Evolutionary conservation across 2,888 invertebrate species (phyloP).

Genomic region (Petrolisthes manimaculis): DNA sequence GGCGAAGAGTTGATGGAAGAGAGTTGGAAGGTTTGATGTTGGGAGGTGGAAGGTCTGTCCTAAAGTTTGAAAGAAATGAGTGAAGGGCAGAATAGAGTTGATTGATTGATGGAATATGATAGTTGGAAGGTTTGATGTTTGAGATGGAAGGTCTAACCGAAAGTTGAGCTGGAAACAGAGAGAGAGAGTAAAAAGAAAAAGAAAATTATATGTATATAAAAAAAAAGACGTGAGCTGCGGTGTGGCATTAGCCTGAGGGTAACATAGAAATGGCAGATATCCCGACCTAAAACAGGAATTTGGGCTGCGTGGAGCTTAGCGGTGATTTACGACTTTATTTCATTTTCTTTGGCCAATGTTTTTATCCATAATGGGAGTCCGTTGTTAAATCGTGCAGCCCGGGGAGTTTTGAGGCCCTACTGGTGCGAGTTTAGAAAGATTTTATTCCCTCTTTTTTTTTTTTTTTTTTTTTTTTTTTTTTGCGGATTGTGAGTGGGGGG

Average conservation of each 20-base stretch:
- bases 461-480: not conserved
- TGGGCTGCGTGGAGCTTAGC: not conserved
- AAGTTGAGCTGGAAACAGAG: not conserved
- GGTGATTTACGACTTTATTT: constrained; percentile 13
- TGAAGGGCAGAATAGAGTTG: no score
- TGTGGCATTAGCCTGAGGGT: not conserved
- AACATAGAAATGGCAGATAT: not conserved
- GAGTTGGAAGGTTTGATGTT: not conserved
- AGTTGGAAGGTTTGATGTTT: no score
- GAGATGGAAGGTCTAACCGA: no score
- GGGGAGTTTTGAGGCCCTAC: not conserved
- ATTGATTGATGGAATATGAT: no score
- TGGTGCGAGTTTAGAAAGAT: not conserved
- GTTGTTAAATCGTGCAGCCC: not conserved
- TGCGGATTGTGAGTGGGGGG: not conserved
- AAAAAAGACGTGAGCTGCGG: not conserved
- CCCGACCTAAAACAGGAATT: constrained; percentile 12
- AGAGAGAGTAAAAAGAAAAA: not conserved
- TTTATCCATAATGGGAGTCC: not conserved
- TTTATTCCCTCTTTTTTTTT: not conserved
- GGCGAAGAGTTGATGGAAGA: not conserved
- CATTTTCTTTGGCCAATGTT: constrained; percentile 1
- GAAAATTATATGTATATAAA: not conserved
- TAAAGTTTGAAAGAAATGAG: no score
- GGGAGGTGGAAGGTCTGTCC: not conserved